Base-by-base conservation (phyloP, 92 coral and sea anemone species). In the Umimayanthus chanpuru region DNA sequence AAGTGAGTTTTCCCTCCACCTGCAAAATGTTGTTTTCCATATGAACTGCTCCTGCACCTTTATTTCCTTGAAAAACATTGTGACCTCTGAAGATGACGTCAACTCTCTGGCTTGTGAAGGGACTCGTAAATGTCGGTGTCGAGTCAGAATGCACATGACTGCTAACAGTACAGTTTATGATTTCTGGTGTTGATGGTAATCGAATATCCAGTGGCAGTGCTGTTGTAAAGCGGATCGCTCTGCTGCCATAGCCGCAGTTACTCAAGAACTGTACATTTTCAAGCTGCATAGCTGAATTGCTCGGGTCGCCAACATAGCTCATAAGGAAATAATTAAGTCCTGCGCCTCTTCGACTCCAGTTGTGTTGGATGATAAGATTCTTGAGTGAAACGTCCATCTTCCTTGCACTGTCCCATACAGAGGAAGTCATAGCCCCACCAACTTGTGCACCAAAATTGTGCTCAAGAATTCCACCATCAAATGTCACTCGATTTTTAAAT, bases 11-110 rank as follows among this genome's bases (percentile, higher is more conserved):
- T 25, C 98, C 99, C 23, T 86, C 67, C 36, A 97, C 94, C 68
- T 90, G 92, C 20, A 97, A 66, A 4, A 91, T 81, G 25, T 93
- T 92, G 49, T 86, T 91, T 38, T 92, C 90, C 23, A 93, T 53
- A 50, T 90, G 94, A 41, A 91, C 74, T 0, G 98, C 99, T 20
- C 99, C 99, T 1, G 92, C 91, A n/a, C 95, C 94, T 25, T 39
- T 70, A 70, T 97, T 97, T 40, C 89, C 78, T 29, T 38, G 49
- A 82, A 97, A 94, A 16, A 87, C 86, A 68, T 94, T 97, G 50
- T 85, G 85, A 9, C 99, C 99, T n/a, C 61, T 73, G 73, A 96
- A 94, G 75, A 73, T 68, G 20, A 91, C 88, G 50, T 88, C 85
- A 40, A 95, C 92, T 58, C 98, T 89, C 61, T 94, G 96, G 36